Percentiles rank a stretch among this genome's conserved stretches.
phyloP scores from a whole-genome alignment of 2,888 invertebrate species.

The Sphinx pinastri region DNA sequence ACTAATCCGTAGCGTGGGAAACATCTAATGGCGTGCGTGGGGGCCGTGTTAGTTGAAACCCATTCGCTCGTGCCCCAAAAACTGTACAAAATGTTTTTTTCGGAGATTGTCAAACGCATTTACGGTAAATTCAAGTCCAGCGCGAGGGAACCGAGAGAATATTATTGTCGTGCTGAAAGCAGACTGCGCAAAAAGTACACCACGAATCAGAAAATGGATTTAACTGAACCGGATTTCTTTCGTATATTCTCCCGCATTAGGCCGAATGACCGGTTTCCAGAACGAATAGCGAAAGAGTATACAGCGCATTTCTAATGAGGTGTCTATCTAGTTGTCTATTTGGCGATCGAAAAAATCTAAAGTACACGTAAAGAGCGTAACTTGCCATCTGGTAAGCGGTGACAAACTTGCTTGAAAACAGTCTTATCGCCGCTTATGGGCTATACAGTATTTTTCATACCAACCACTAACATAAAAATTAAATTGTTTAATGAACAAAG shows the following conservation, averaged over 20 bases:
- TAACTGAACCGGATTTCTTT: not conserved
- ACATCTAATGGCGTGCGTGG: conserved; percentile 27
- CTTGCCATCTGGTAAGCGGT: too few relatives aligned
- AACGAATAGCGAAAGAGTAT: too few relatives aligned
- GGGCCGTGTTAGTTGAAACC: conserved; percentile 32
- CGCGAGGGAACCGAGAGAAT: not conserved
- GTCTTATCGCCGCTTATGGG: too few relatives aligned
- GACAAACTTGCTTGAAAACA: too few relatives aligned
- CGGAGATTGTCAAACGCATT: conserved; percentile 61
- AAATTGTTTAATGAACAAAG: too few relatives aligned
- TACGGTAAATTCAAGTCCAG: conserved; percentile 51
- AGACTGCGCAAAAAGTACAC: not conserved
- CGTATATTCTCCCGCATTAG: not conserved
- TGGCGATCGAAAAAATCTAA: too few relatives aligned
- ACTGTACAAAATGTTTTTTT: conserved; percentile 56
- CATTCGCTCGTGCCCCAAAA: conserved; percentile 35
- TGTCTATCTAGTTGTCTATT: too few relatives aligned
- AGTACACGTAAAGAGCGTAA: too few relatives aligned
- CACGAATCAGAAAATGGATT: not conserved
- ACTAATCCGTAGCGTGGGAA: conserved; percentile 38
- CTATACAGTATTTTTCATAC: too few relatives aligned
- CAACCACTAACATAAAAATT: too few relatives aligned
- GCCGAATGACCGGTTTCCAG: too few relatives aligned
- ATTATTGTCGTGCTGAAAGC: not conserved
- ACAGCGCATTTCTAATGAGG: too few relatives aligned